Percentiles rank a stretch among this genome's conserved stretches.
Evolutionary conservation across 2,797 vertebrate species (phyloP).

Genomic region (Gymnothorax javanicus): DNA sequence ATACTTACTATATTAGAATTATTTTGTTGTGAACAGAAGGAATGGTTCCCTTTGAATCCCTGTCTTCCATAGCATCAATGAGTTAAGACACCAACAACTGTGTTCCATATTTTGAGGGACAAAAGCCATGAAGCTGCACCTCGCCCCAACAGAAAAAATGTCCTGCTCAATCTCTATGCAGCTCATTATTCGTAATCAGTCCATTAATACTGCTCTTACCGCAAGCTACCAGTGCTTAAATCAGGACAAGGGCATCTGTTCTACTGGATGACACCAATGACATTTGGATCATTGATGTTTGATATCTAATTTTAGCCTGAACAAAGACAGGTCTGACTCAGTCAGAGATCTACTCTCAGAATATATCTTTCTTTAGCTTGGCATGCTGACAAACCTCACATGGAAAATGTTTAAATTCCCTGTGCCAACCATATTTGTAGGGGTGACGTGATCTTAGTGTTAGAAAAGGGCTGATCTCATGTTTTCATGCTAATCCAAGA

Average conservation of each 20-base stretch:
- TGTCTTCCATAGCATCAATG: background rate
- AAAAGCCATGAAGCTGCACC: background rate
- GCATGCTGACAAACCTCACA: background rate
- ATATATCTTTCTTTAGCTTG: constrained; percentile 26
- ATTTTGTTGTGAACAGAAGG: background rate
- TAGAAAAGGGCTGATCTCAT: background rate
- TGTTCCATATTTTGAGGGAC: background rate
- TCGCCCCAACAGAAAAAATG: background rate
- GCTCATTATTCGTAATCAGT: background rate
- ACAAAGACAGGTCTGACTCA: constrained; percentile 5
- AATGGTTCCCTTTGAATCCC: background rate
- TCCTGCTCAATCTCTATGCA: background rate
- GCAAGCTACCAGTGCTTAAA: background rate
- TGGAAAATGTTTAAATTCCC: constrained; percentile 18
- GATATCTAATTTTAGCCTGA: constrained; percentile 6
- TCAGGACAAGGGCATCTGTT: background rate
- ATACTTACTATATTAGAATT: background rate
- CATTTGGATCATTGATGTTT: background rate
- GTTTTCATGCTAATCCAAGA: background rate
- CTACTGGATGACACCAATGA: background rate
- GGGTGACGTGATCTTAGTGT: background rate
- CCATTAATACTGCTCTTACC: background rate
- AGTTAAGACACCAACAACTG: background rate
- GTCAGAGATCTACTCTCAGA: background rate
- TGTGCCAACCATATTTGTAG: background rate